Conservation (phyloP, 2,888 invertebrate genomes). For the Linnaemya tessellans region DNA sequence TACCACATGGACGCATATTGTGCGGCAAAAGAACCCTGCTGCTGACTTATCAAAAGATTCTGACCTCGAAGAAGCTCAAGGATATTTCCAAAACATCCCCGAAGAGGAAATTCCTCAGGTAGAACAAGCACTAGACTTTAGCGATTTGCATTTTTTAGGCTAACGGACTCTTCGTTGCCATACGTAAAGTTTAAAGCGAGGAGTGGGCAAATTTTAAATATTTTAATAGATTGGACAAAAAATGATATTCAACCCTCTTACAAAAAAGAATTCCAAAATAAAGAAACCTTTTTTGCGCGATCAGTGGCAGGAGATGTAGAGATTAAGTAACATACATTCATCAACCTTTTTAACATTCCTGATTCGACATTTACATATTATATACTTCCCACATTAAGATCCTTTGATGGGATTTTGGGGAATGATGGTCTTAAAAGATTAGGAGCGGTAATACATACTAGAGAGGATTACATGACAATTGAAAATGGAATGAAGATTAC, state of each 20-base stretch:
- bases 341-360: not conserved
- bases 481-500: too few relatives aligned
- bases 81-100: too few relatives aligned
- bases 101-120: too few relatives aligned
- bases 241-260: not conserved
- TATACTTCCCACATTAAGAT: not conserved
- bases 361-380: not conserved
- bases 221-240: not conserved
- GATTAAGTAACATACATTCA: not conserved
- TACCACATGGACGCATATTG: too few relatives aligned
- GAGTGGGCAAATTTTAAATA: too few relatives aligned
- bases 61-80: too few relatives aligned
- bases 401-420: conserved; percentile 3
- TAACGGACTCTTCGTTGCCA: too few relatives aligned
- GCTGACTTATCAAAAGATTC: too few relatives aligned
- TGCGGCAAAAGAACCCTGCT: too few relatives aligned
- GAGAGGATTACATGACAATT: not conserved
- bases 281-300: not conserved
- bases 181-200: too few relatives aligned
- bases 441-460: conserved; percentile 6
- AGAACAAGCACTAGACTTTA: too few relatives aligned
- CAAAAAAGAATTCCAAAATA: not conserved
- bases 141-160: too few relatives aligned
- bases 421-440: conserved; percentile 2
- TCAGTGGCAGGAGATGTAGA: not conserved